Evolutionary conservation across 2,888 invertebrate genomes (phyloP).

Genomic region (Cyclophora albipunctata): DNA sequence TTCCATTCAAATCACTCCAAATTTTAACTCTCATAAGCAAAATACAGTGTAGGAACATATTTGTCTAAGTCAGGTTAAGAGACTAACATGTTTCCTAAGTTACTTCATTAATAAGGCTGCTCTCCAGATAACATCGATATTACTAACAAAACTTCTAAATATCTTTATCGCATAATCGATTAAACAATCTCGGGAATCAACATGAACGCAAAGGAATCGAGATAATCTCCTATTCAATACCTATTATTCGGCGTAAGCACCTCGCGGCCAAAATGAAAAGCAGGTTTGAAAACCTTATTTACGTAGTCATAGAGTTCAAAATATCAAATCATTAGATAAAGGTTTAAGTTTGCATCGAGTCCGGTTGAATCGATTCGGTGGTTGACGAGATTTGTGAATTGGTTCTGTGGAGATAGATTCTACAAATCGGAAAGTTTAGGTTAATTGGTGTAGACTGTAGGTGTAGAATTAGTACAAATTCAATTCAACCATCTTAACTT

Average conservation of each 20-base stretch:
- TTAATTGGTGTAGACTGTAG: background rate
- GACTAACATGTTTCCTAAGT: no score
- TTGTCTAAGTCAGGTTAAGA: no score
- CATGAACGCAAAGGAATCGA: constrained; percentile 27
- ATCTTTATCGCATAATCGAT: constrained; percentile 8
- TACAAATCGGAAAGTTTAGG: background rate
- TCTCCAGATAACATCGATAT: no score
- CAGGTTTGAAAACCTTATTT: background rate
- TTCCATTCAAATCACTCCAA: no score
- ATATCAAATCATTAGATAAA: background rate
- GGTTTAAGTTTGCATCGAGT: constrained; percentile 7
- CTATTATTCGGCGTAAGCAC: constrained; percentile 29
- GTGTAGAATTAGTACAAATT: no score
- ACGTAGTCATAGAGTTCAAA: background rate
- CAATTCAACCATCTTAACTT: no score
- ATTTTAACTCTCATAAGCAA: no score
- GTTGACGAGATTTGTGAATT: constrained; percentile 19
- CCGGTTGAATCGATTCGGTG: constrained; percentile 16
- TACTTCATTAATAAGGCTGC: no score
- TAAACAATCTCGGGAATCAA: constrained; percentile 24
- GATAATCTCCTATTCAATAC: constrained; percentile 25
- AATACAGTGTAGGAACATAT: no score
- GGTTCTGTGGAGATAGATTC: background rate
- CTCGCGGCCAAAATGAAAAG: constrained; percentile 3
- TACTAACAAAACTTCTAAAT: background rate